Evolutionary conservation across 2,113 vertebrate genomes (phyloP).

Genomic region (Pterocles orientalis): DNA sequence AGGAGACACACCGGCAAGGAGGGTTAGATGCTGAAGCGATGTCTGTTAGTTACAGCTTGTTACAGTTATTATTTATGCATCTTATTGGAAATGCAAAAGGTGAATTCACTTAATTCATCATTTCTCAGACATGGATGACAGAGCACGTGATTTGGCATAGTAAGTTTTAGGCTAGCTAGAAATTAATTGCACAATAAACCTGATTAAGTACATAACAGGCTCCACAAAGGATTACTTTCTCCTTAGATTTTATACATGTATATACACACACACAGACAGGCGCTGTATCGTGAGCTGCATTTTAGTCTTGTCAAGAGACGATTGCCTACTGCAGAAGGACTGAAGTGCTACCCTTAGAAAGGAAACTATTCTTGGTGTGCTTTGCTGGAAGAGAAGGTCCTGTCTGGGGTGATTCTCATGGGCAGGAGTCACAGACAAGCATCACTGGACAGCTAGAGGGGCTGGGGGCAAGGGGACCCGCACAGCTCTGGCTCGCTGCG

Average conservation of each 20-base stretch:
- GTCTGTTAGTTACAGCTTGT: slow-evolving; percentile 12
- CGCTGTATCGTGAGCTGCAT: slow-evolving; percentile 12
- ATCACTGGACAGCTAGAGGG: background rate
- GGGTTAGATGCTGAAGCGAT: slow-evolving; percentile 13
- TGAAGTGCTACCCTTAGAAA: background rate
- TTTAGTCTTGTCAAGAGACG: background rate
- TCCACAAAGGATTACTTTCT: slow-evolving; percentile 55
- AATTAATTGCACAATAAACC: slow-evolving; percentile 61
- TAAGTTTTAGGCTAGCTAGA: slow-evolving; percentile 42
- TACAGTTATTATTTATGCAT: slow-evolving; percentile 36
- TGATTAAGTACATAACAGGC: slow-evolving; percentile 58
- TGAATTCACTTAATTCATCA: slow-evolving; percentile 34
- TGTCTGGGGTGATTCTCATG: background rate
- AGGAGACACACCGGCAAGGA: background rate
- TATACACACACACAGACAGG: background rate
- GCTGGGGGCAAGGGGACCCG: accelerated
- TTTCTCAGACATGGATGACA: slow-evolving; percentile 33
- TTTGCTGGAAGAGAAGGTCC: background rate
- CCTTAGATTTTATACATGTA: slow-evolving; percentile 41
- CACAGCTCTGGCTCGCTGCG: background rate
- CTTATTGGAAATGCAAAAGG: slow-evolving; percentile 4
- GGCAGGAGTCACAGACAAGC: background rate
- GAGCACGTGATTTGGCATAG: slow-evolving; percentile 45
- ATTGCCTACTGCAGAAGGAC: background rate
- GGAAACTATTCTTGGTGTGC: background rate